Base-by-base conservation (phyloP, 2,888 invertebrate genomes). In the Drosophila neotestacea region DNA sequence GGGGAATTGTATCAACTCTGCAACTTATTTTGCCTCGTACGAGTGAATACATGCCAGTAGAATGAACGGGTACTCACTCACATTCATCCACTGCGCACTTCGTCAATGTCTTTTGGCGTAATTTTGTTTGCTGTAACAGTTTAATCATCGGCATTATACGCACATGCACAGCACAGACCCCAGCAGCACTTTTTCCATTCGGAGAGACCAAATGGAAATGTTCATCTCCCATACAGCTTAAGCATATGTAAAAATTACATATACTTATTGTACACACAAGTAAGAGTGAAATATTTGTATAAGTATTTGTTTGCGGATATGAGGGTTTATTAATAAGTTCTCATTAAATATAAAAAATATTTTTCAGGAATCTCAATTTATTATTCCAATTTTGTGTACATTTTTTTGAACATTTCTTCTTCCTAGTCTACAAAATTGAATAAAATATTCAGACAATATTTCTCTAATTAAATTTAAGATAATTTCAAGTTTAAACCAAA, bases 121-220 rank as follows among this genome's bases (percentile, higher is more conserved):
- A 86, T 77, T 86, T 72, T 81, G 85, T 87, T 85, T 75, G 82
- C 79, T 70, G 72, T 73, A 70, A 75, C 84, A 89, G 88, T 78
- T 84, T 89, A 84, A 85, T 84, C 84, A 89, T 85, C 65, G 71
- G 70, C 81, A 85, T 87, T 87, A 78, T 72, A 76, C 65, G 61
- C 68, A 61, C 68, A 63, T 36, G 46, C 51, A 51, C 46, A 28
- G 46, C 51, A 51, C 46, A 28, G 10, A 11, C 10, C 34, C 13
- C 32, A 27, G 16, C 30, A 27, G 1, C 27, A n/a, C 16, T 7
- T 16, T 42, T 27, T 55, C 27, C 22, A 27, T 34, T n/a, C 9
- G 9, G 6, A 16, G 13, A 6, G 7, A 9, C 32, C 16, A 30
- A 32, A 10, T 4, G 6, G 6, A 32, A 30, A 11, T 22, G n/a